Evolutionary conservation across 1,140 invertebrate species (phyloP), one percentile per base, ranked within the genome.

Genomic region (Bombus ignitus): DNA sequence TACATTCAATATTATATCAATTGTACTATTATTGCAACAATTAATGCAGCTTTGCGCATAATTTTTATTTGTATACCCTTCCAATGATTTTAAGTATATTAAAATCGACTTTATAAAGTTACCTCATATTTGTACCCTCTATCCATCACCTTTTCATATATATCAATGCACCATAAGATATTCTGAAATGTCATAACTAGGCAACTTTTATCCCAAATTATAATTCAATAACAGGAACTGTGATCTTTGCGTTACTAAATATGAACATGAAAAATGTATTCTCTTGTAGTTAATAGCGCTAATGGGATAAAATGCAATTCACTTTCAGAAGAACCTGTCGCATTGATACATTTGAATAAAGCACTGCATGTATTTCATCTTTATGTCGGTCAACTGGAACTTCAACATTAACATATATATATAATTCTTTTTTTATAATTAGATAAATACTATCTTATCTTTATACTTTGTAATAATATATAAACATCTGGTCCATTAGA

Each of bases 401-500:
- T 92, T 93, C 76, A 93, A 93, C 89, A 88, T 91, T 92, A 94
- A 93, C 93, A 92, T 53, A 53, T 53, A 53, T 53, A 53, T 53
- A 53, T 92, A 59, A 47, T 84, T 78, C 88, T 88, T 87, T 87
- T 81, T 73, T 90, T 80, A 90, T 88, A 91, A 81, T 94, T 93
- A 92, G 89, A 92, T 94, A 93, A 94, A 94, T 94, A 92, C 91
- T 93, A 90, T 92, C 87, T 91, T 93, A 92, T 90, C n/a, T 85
- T 82, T 75, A 89, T 93, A 91, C 65, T 93, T 92, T 89, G 91
- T 94, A 93, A 93, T 95, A 94, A 94, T 94, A 93, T 95, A 94
- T 95, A 95, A 95, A 95, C 92, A 95, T 94, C 93, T 95, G 94
- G 94, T 95, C 94, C 94, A 92, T 94, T 94, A 94, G 90, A 94